phyloP scores from a whole-genome alignment of 2,113 vertebrate genomes.

The Galeopterus variegatus region DNA sequence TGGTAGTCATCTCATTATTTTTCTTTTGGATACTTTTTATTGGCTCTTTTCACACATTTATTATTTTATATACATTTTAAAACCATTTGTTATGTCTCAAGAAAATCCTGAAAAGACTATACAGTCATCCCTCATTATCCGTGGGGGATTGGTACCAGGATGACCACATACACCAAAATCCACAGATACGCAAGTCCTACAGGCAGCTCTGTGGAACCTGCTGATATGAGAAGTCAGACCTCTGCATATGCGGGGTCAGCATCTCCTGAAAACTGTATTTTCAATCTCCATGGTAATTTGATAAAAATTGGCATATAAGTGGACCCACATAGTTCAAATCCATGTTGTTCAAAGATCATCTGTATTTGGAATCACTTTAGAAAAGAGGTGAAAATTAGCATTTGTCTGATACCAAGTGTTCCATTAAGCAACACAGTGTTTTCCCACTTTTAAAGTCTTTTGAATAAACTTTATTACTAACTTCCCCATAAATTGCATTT shows the following conservation, averaged over 20 bases:
- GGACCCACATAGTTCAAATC: too few species aligned
- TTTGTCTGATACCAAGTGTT: background rate
- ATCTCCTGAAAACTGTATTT: too few species aligned
- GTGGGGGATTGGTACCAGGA: too few species aligned
- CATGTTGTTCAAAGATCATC: too few species aligned
- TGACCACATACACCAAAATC: too few species aligned
- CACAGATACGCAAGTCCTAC: too few species aligned
- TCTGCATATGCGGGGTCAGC: too few species aligned
- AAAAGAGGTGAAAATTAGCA: slow-evolving; percentile 41
- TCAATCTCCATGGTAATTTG: too few species aligned
- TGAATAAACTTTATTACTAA: slow-evolving; percentile 48
- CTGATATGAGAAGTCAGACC: too few species aligned
- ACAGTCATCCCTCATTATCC: too few species aligned
- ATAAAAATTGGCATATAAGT: too few species aligned
- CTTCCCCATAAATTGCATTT: background rate
- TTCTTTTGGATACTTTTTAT: slow-evolving; percentile 54
- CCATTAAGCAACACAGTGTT: background rate
- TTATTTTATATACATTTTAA: background rate
- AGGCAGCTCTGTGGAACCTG: too few species aligned
- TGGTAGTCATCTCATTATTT: background rate
- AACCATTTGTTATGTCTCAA: slow-evolving; percentile 8
- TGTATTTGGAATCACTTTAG: slow-evolving; percentile 14
- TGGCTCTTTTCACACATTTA: background rate
- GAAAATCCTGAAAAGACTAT: background rate
- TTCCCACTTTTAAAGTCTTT: background rate